A percentile compares a stretch with the other conserved stretches of the same genome.
These are phyloP conservation scores for Patella vulgata DNA, from an alignment of 1,140 invertebrate genomes.

Conservation along the genomic window DNA sequence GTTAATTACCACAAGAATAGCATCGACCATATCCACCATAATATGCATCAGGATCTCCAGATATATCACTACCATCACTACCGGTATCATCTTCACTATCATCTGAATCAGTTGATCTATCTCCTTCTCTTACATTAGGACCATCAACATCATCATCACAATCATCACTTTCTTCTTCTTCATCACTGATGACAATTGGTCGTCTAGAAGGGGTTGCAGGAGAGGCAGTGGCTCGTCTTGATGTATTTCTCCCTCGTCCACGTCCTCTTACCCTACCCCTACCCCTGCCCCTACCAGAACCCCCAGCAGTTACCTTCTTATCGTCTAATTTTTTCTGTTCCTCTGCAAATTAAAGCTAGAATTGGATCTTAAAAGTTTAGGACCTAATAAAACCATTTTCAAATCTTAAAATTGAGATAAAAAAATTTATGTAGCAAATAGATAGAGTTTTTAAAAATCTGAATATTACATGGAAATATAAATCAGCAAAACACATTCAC, in stretches of 20 bases:
- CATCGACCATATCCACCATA: constrained; percentile 51
- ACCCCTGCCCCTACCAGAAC: constrained; percentile 11
- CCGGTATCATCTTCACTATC: constrained; percentile 19
- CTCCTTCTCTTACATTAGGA: constrained; percentile 13
- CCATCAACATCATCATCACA: constrained; percentile 14
- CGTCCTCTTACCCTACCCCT: constrained; percentile 16
- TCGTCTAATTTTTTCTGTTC: constrained; percentile 39
- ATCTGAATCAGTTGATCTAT: constrained; percentile 6
- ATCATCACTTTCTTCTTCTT: constrained; percentile 2
- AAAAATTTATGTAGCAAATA: too few species aligned
- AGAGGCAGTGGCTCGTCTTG: constrained; percentile 2
- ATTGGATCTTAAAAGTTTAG: background rate
- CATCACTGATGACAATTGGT: constrained; percentile 27
- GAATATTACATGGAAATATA: too few species aligned
- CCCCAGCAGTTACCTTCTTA: constrained; percentile 22
- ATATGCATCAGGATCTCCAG: constrained; percentile 36
- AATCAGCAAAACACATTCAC: too few species aligned
- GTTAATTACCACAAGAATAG: constrained; percentile 45
- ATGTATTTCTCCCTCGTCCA: constrained; percentile 2
- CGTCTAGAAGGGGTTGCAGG: background rate
- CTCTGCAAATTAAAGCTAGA: constrained; percentile 24
- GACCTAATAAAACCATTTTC: too few species aligned
- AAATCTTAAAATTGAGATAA: too few species aligned
- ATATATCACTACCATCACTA: constrained; percentile 15
- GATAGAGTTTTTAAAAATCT: too few species aligned